These are phyloP conservation scores for Platycercus adscitus DNA, from an alignment of 2,113 vertebrate genomes.

Conservation along the genomic window DNA sequence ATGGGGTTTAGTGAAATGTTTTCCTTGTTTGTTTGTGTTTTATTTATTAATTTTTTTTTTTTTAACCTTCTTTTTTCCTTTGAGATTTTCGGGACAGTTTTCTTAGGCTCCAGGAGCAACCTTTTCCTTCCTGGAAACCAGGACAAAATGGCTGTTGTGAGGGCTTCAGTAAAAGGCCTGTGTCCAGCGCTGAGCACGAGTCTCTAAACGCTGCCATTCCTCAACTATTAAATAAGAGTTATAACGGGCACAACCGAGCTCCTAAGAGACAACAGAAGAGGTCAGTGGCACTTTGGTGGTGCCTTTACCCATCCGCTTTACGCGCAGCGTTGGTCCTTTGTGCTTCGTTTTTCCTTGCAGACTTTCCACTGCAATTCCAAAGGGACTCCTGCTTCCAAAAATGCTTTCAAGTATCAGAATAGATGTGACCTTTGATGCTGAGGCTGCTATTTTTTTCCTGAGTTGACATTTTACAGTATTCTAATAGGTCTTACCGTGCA, in stretches of 20 bases:
- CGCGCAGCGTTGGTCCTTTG: rapidly evolving
- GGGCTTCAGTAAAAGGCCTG: background rate
- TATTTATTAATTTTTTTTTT: background rate
- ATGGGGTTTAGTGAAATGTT: conserved; percentile 42
- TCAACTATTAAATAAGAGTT: background rate
- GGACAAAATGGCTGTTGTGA: conserved; percentile 49
- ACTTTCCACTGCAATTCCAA: background rate
- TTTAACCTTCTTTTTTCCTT: background rate
- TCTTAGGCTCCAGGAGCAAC: conserved; percentile 28
- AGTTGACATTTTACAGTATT: rapidly evolving
- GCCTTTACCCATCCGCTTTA: background rate
- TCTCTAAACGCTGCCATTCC: background rate
- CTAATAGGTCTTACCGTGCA: background rate
- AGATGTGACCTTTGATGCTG: background rate
- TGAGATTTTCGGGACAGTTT: background rate
- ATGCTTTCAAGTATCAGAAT: background rate
- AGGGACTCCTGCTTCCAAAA: background rate
- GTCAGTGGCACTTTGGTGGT: background rate
- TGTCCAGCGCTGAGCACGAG: background rate
- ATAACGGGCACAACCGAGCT: background rate
- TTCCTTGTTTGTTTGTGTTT: conserved; percentile 51
- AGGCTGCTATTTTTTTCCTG: background rate
- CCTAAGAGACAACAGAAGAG: background rate
- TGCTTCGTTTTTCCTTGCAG: background rate
- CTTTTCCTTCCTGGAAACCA: conserved; percentile 56